Evolutionary conservation across 2,888 invertebrate species (phyloP), one percentile per base, ranked within the genome.

Genomic region (Cerceris rybyensis): DNA sequence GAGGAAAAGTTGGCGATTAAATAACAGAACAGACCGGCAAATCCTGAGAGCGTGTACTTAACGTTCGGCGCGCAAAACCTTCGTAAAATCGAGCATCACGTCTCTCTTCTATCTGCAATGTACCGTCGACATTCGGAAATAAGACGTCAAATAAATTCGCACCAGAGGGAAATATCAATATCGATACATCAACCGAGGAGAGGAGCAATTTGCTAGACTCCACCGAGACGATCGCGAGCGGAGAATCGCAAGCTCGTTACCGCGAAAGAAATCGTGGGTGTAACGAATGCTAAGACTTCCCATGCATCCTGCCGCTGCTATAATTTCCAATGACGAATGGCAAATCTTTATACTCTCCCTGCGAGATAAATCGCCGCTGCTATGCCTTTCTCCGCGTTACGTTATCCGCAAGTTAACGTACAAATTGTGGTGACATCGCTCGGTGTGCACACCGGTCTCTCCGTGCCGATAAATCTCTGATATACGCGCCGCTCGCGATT

Each of bases 1-100:
- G 76, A 80, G 70, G 67, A 65, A 75, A 81, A 75, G 79, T 80
- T 80, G 74, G 74, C 82, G 81, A 87, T 87, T 86, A 84, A 84
- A 84, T 83, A 82, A 83, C 75, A 79, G 81, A 75, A 73, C 6
- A 28, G 52, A 11, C 14, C 39, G n/a, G 39, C 42, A n/a, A 59
- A 59, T 41, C n/a, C n/a, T 59, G 14, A n/a, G n/a, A 7, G 41
- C 41, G 14, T 55, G 17, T 28, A 55, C 55, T 55, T 55, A 17
- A 52, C 5, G 16, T 5, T 55, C 50, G 28, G 16, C 55, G 11
- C 17, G 55, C 55, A 11, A 17, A 11, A 9, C 55, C 28, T 11
- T 17, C 7, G 55, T 28, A 55, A 16, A 55, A 28, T 55, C 2
- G 5, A 17, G 17, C 8, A 55, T 55, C 17, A 50, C 50, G 17